Conservation (phyloP, 2,888 invertebrate genomes). For the Oxycera nigricornis region DNA sequence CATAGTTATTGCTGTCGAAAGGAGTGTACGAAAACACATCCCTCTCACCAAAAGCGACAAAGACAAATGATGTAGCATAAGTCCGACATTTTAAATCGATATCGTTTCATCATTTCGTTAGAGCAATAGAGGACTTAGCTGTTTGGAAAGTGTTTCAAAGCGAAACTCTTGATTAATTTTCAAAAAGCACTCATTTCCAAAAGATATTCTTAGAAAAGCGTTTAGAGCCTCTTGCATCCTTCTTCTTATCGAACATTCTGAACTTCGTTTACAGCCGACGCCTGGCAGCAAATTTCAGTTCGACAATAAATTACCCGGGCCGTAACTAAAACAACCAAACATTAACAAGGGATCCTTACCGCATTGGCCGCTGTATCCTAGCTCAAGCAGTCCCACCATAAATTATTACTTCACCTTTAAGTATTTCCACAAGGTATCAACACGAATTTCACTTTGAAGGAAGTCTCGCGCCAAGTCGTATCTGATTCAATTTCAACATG, state of each 20-base stretch:
- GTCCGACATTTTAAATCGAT: no score
- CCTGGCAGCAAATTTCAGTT: not conserved
- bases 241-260: no score
- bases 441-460: not conserved
- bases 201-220: not conserved
- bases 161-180: no score
- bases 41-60: no score
- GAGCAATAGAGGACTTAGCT: no score
- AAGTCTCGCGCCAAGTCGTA: not conserved
- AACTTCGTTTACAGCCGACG: no score
- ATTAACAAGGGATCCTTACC: not conserved
- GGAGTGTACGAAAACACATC: no score
- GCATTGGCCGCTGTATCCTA: not conserved
- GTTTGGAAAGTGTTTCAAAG: no score
- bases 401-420: not conserved
- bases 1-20: no score
- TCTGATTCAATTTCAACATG: constrained; percentile 6
- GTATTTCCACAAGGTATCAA: not conserved
- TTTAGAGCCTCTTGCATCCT: not conserved
- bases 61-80: no score
- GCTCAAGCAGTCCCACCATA: not conserved
- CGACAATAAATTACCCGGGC: not conserved
- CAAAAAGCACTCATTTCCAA: no score
- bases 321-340: not conserved
- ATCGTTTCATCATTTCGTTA: no score